Evolutionary conservation across 2,888 invertebrate genomes (phyloP), one percentile per base, ranked within the genome.

Genomic region (Drosophila emarginata): DNA sequence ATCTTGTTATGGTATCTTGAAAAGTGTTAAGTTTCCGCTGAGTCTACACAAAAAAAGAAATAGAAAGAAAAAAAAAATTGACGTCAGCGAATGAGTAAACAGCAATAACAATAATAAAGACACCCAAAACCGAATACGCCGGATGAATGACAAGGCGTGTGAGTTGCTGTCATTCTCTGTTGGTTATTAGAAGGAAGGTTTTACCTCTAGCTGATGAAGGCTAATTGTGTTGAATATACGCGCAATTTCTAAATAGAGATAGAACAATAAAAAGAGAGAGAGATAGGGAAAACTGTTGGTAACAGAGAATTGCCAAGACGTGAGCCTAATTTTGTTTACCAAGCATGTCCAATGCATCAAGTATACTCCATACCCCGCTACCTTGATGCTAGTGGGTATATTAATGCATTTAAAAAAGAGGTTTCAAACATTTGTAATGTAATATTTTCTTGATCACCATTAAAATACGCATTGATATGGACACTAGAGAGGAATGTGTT

Each of bases 11-110:
- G 76, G 45, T 72, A 39, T 50, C 18, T 26, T 37, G 40, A 70
- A 61, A 74, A 63, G 72, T 74, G 64, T 71, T 71, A 66, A 36
- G 71, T 71, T 72, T 71, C 71, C 73, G 73, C 53, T 66, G 52
- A 72, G 71, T 54, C 54, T 53, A 70, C 72, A 71, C 6, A 45
- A 45, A 9, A 9, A 45, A 45, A 9, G 18, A 18, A 56, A 65
- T 50, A 32, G 9, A 12, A 45, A 11, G 3, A 9, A 45, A 18
- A 45, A 40, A 18, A 56, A 72, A 54, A 50, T 40, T 71, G 71
- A 71, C 71, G 71, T 71, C 73, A 71, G 71, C 51, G 9, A 37
- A 9, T 40, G 39, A 59, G 62, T 54, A 60, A 68, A 67, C 60
- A 68, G 37, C 57, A 57, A 57, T 39, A 21, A 36, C 21, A 57